Evolutionary conservation across 2,888 invertebrate genomes (phyloP), one percentile per base, ranked within the genome.

Genomic region (Anorthoa munda): DNA sequence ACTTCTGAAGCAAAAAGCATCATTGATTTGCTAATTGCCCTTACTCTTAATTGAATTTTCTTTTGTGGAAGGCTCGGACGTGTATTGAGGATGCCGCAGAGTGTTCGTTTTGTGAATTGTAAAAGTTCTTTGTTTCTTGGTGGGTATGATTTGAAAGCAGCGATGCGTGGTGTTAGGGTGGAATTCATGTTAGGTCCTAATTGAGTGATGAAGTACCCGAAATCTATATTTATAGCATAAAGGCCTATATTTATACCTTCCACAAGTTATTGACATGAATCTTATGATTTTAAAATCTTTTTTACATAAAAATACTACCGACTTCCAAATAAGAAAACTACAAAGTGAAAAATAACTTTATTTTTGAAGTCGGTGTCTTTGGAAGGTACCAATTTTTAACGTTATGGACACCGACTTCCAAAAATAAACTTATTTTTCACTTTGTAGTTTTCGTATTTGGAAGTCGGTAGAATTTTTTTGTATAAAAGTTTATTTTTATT

Each of bases 21-120:
- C 75, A 75, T 78, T 86, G 85, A 88, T 88, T 90, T 79, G 87
- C 88, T 90, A 90, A 90, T 90, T 90, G 90, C 74, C 76, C 68
- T 87, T 82, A 69, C 71, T 82, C 86, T 88, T 85, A 86, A 86
- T 78, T 79, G 76, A 72, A 70, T 81, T 87, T 87, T 81, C 78
- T 90, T 88, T 69, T 73, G 67, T 75, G 75, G 72, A 77, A 77
- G 68, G 63, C 79, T 80, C 46, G 71, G 66, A 55, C 71, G 70
- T 83, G 83, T 85, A 77, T 58, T 63, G 78, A 69, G 75, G 77
- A 84, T 82, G 76, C 77, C 82, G 67, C 51, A 12, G 31, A 60
- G 73, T 31, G 50, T 72, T 63, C 79, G 79, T 67, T 77, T 56
- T 55, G 59, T 66, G 84, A 86, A 79, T 86, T 79, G 73, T 75